These are phyloP conservation scores for Lasiommata megera DNA, from an alignment of 2,888 invertebrate genomes.

Conservation along the genomic window DNA sequence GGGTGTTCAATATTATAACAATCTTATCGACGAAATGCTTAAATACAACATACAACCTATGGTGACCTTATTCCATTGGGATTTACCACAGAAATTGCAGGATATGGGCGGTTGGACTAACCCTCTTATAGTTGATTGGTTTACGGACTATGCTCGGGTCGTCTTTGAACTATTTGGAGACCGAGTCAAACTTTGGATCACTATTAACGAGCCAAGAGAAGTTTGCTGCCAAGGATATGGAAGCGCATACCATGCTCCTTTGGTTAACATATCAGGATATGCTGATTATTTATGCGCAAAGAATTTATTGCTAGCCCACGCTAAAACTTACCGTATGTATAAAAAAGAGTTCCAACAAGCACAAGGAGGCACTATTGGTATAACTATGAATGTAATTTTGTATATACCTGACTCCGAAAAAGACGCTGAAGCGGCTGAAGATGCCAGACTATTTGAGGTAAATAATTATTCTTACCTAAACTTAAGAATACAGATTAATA, in stretches of 20 bases:
- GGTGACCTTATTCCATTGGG: constrained; percentile 72
- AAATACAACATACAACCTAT: constrained; percentile 79
- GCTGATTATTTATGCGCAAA: constrained; percentile 66
- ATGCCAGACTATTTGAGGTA: constrained; percentile 69
- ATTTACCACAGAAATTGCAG: constrained; percentile 63
- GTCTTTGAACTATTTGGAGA: constrained; percentile 57
- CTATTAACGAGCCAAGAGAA: constrained; percentile 71
- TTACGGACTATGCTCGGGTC: constrained; percentile 54
- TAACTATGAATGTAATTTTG: constrained; percentile 34
- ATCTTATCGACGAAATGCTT: constrained; percentile 71
- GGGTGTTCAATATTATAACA: constrained; percentile 38
- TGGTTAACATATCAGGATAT: constrained; percentile 50
- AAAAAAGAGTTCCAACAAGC: constrained; percentile 41
- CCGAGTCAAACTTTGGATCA: constrained; percentile 68
- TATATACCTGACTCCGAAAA: constrained; percentile 60
- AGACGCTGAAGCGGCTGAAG: constrained; percentile 62
- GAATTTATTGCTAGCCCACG: constrained; percentile 73
- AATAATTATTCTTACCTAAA: background rate
- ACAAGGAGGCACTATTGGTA: constrained; percentile 42
- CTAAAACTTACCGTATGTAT: constrained; percentile 51
- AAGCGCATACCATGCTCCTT: constrained; percentile 38
- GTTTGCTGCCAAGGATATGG: constrained; percentile 57
- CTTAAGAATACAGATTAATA: too few relatives aligned
- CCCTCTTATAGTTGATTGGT: constrained; percentile 54
- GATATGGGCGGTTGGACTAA: constrained; percentile 71